phyloP scores from a whole-genome alignment of 1,140 invertebrate species.

The Pemphigus obesinymphae region DNA sequence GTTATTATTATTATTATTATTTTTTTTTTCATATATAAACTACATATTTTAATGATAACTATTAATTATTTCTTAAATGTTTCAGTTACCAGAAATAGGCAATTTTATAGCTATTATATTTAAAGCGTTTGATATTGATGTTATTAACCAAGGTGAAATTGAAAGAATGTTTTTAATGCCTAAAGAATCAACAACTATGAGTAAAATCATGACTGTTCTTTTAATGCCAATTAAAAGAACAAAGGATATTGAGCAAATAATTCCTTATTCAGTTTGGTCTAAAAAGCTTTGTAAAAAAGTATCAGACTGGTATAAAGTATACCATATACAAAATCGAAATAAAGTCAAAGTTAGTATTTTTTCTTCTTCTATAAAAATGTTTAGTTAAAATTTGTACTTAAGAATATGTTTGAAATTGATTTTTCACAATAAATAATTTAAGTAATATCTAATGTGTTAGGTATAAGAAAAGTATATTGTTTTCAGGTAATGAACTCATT shows the following conservation, averaged over 20 bases:
- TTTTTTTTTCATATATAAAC: too few relatives aligned
- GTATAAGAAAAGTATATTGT: conserved; percentile 30
- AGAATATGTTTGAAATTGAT: neutral
- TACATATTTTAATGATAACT: neutral
- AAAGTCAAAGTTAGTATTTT: conserved; percentile 3
- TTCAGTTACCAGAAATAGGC: conserved; percentile 29
- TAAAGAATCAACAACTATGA: conserved; percentile 27
- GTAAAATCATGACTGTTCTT: conserved; percentile 30
- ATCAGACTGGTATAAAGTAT: conserved; percentile 14
- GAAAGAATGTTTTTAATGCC: conserved; percentile 43
- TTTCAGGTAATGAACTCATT: conserved; percentile 51
- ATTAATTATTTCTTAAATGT: neutral
- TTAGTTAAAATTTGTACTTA: neutral
- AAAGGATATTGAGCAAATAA: neutral
- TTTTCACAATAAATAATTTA: neutral
- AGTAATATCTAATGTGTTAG: neutral
- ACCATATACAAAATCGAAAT: conserved; percentile 10
- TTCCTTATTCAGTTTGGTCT: conserved; percentile 3
- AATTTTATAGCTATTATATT: conserved; percentile 29
- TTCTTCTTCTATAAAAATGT: neutral
- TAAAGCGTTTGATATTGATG: neutral
- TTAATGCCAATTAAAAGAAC: conserved; percentile 3
- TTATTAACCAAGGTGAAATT: conserved; percentile 38
- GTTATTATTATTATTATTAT: conserved; percentile 52
- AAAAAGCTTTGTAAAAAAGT: neutral